Evolutionary conservation across 2,888 invertebrate genomes (phyloP), one percentile per base, ranked within the genome.

Genomic region (Homarus gammarus): DNA sequence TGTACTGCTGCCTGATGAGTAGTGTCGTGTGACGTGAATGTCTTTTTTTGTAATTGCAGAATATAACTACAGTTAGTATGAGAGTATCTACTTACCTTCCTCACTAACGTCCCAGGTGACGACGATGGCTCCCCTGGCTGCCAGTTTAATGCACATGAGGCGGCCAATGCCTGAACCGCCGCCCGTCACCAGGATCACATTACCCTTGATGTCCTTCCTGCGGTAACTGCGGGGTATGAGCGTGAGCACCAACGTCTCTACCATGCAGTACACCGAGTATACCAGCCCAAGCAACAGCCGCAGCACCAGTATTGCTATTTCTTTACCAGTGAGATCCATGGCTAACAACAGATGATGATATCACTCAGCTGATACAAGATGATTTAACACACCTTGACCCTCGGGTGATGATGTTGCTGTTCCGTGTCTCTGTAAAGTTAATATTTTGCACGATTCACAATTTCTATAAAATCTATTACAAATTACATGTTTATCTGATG

Each of bases 61-160:
- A 18, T 56, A 56, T 56, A 56, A 10, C 18, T 56, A n/a, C 1
- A 2, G 2, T 1, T 22, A 2, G 2, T n/a, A n/a, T n/a, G n/a
- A n/a, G n/a, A n/a, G n/a, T n/a, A n/a, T n/a, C n/a, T n/a, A n/a
- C 83, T 89, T 84, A 96, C 96, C 96, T 94, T 95, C 95, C 94
- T 96, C 95, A 93, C 97, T 97, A 83, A 98, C 96, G 94, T 99
- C 98, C 98, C 98, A 98, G 73, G 98, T 95, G 38, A 98, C 96
- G 73, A 98, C 96, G 93, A 95, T 96, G 49, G 97, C 96, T 92
- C 97, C 96, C 68, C 96, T 95, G 92, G 96, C 95, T 1, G 97
- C 97, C 92, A 98, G 95, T 93, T 96, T 96, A 1, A 96, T 93
- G 0, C 97, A 96, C 92, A 98, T 94, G 90, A 97, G 95, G 92